phyloP scores from a whole-genome alignment of 2,888 invertebrate genomes.

The Brenthis daphne region DNA sequence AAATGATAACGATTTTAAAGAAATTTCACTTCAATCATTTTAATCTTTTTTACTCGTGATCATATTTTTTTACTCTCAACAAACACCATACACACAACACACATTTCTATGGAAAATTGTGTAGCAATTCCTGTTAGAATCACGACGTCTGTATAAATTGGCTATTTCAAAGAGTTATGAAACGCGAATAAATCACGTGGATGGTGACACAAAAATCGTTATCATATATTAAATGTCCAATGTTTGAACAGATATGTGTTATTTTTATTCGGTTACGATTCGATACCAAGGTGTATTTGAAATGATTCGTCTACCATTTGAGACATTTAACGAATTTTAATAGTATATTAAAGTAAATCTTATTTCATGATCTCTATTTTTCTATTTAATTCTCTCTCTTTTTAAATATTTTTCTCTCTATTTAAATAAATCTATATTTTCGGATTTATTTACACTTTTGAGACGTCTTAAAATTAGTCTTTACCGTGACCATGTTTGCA shows the following conservation, averaged over 20 bases:
- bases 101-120: constrained; percentile 17
- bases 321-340: neutral
- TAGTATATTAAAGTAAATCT: neutral
- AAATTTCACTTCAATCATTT: no score
- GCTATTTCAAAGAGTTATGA: constrained; percentile 38
- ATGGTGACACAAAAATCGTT: constrained; percentile 36
- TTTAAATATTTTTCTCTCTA: no score
- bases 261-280: constrained; percentile 18
- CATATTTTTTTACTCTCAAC: no score
- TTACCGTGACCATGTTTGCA: no score
- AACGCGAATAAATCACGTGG: constrained; percentile 32
- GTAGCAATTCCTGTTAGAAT: constrained; percentile 27
- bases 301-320: constrained; percentile 2
- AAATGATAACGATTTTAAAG: no score
- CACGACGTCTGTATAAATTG: constrained; percentile 37
- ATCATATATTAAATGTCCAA: constrained; percentile 34
- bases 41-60: no score
- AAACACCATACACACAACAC: neutral
- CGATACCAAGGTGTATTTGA: constrained; percentile 3
- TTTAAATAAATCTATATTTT: no score
- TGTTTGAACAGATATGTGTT: constrained; percentile 31
- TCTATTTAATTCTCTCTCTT: no score
- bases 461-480: no score
- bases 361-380: no score
- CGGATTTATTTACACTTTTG: no score